These are phyloP conservation scores for Urechis unicinctus DNA, from an alignment of 2,888 invertebrate species.

Conservation along the genomic window DNA sequence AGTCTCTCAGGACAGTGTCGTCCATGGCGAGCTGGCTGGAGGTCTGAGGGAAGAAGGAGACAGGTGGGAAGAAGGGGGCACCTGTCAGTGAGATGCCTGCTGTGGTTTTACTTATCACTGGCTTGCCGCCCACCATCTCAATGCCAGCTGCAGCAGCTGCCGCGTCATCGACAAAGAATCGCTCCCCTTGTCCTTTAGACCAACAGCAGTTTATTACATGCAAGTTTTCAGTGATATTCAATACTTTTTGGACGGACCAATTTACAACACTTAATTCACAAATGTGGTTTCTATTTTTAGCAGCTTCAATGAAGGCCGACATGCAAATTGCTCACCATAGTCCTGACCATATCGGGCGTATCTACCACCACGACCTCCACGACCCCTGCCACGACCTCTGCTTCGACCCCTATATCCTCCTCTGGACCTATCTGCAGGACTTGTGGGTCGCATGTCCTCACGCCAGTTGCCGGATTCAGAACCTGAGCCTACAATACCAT, in stretches of 20 bases:
- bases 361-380: constrained; percentile 41
- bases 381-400: constrained; percentile 38
- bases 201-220: too few species aligned
- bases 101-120: too few species aligned
- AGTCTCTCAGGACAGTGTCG: constrained; percentile 68
- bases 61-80: constrained; percentile 7
- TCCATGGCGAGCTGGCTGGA: constrained; percentile 43
- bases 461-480: constrained; percentile 36
- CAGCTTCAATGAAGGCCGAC: not conserved
- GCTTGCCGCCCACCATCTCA: too few species aligned
- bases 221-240: too few species aligned
- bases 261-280: too few species aligned
- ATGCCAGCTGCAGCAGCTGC: not conserved
- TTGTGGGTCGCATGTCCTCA: constrained; percentile 30
- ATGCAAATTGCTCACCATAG: not conserved
- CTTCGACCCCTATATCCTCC: constrained; percentile 52
- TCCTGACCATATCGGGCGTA: not conserved
- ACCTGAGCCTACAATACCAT: constrained; percentile 13
- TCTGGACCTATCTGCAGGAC: constrained; percentile 47
- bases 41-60: not conserved
- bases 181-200: too few species aligned
- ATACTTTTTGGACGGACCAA: too few species aligned
- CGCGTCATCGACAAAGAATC: constrained; percentile 11
- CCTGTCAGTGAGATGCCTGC: too few species aligned
- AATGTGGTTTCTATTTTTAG: too few species aligned